These are phyloP conservation scores for Ylistrum balloti DNA, from an alignment of 1,140 invertebrate genomes.

Conservation along the genomic window DNA sequence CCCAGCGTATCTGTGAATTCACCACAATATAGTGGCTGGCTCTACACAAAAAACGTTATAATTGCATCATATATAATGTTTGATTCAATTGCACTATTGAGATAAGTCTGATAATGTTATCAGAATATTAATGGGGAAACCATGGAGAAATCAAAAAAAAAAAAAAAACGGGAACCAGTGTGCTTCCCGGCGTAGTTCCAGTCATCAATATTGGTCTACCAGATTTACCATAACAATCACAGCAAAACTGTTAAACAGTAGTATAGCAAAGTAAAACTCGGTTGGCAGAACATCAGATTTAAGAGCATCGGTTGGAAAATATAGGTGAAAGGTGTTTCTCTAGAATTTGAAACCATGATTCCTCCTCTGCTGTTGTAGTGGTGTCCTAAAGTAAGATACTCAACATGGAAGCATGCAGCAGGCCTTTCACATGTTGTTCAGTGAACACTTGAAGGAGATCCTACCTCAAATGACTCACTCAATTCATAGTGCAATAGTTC, in stretches of 20 bases:
- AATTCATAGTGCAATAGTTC: too few relatives aligned
- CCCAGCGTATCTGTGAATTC: conserved; percentile 15
- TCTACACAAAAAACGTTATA: not conserved
- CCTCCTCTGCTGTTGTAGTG: too few relatives aligned
- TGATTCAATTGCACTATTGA: not conserved
- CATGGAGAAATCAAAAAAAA: not conserved
- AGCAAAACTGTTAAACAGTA: not conserved
- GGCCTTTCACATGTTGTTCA: too few relatives aligned
- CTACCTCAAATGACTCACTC: too few relatives aligned
- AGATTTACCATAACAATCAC: not conserved
- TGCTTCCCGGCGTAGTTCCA: not conserved
- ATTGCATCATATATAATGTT: conserved; percentile 6
- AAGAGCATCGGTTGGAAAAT: too few relatives aligned
- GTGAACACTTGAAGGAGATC: too few relatives aligned
- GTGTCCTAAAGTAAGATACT: too few relatives aligned
- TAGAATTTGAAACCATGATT: too few relatives aligned
- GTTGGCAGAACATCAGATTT: too few relatives aligned
- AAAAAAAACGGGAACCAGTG: not conserved
- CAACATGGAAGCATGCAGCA: too few relatives aligned
- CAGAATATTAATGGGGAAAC: not conserved
- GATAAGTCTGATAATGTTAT: conserved; percentile 35
- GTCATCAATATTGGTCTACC: not conserved
- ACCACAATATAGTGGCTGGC: not conserved
- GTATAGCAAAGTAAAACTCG: too few relatives aligned
- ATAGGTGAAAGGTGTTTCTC: too few relatives aligned